Conservation (phyloP, 2,113 vertebrate species). For the Varanus komodoensis region DNA sequence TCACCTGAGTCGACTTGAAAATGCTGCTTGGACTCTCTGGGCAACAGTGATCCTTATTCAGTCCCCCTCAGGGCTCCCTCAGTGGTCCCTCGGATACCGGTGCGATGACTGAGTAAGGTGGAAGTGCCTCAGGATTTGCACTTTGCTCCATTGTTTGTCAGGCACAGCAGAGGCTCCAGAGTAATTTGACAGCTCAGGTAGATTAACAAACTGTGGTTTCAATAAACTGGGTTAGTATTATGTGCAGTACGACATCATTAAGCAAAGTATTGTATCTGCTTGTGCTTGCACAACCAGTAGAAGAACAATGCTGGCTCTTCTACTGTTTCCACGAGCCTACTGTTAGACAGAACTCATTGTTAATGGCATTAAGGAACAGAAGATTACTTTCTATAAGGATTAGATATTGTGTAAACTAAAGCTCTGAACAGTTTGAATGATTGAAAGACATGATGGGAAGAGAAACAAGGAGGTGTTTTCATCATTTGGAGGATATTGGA, state of each 20-base stretch:
- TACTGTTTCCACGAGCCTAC: neutral
- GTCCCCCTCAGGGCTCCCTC: too few relatives aligned
- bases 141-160: too few relatives aligned
- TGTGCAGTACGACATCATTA: neutral
- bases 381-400: constrained; percentile 8
- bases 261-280: neutral
- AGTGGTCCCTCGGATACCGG: too few relatives aligned
- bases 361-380: constrained; percentile 6
- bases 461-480: neutral
- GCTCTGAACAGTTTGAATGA: neutral
- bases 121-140: too few relatives aligned
- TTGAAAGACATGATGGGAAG: neutral
- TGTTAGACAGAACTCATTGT: neutral
- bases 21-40: too few relatives aligned
- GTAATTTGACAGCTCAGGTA: too few relatives aligned
- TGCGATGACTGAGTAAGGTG: too few relatives aligned
- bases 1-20: too few relatives aligned
- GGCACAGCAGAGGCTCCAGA: too few relatives aligned
- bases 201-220: too few relatives aligned
- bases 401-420: neutral
- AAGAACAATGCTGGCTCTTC: neutral
- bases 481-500: neutral
- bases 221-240: too few relatives aligned
- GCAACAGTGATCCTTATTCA: too few relatives aligned
- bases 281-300: neutral